These are phyloP conservation scores for Theristus sp. DNA, from an alignment of 2,888 invertebrate species.

Conservation along the genomic window DNA sequence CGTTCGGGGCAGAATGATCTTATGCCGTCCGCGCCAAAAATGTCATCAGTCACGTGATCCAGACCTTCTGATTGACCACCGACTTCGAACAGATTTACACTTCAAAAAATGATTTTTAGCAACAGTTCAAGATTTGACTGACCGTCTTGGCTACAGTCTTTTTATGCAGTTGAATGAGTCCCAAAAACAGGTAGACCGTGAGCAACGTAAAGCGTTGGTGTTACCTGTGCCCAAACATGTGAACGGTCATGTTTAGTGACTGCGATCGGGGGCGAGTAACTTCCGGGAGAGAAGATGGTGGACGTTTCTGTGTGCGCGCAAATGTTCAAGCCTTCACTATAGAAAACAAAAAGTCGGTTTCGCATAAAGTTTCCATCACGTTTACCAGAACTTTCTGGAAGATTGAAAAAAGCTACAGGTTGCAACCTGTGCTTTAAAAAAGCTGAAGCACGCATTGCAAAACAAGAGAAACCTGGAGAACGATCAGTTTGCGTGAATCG, in stretches of 20 bases:
- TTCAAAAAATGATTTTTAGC: too few species aligned
- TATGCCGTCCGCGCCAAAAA: slow-evolving; percentile 61
- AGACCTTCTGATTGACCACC: slow-evolving; percentile 66
- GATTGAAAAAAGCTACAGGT: too few species aligned
- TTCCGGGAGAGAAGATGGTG: slow-evolving; percentile 56
- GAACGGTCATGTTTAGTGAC: slow-evolving; percentile 64
- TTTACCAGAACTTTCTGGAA: too few species aligned
- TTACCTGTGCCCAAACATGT: slow-evolving; percentile 62
- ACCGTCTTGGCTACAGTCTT: too few species aligned
- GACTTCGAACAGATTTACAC: slow-evolving; percentile 61
- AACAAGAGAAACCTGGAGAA: not conserved
- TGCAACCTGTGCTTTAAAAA: not conserved
- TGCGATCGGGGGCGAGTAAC: slow-evolving; percentile 58
- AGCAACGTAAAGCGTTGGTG: too few species aligned
- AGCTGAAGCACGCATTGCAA: not conserved
- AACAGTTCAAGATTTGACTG: too few species aligned
- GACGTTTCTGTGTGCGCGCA: slow-evolving; percentile 63
- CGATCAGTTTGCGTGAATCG: not conserved
- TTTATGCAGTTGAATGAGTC: too few species aligned
- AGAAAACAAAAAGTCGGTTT: too few species aligned
- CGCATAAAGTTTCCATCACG: too few species aligned
- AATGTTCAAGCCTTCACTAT: slow-evolving; percentile 28
- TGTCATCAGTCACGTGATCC: slow-evolving; percentile 58
- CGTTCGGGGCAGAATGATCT: slow-evolving; percentile 38
- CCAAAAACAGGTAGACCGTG: too few species aligned